Base-by-base conservation (phyloP, 2,113 vertebrate species). In the Galbula dea region DNA sequence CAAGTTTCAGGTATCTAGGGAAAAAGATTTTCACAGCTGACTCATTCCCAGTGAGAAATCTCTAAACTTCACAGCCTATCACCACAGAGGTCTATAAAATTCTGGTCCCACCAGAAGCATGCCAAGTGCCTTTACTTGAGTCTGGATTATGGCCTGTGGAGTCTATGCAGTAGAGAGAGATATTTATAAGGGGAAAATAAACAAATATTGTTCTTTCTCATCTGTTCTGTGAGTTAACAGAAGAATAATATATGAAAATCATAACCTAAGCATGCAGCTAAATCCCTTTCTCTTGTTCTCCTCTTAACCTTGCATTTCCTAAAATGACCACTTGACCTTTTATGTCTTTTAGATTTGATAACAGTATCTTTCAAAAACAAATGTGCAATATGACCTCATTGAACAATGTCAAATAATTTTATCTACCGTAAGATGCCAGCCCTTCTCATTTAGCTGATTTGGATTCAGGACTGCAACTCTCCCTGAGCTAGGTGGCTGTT, bases 331-430 rank as follows among this genome's bases (percentile, higher is more conserved):
- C 39, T 66, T 93, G 85, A 95, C 68, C 83, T 86, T 96, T 90
- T 76, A 66, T 16, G 36, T 78, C 36, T 96, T 97, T 95, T 84
- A 89, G 59, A 88, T 92, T 97, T 94, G 89, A 94, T 83, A 93
- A 73, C 52, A 86, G 39, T 96, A 89, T 58, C 67, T 87, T 86
- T 96, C 54, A 83, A 75, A 89, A 89, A 79, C 27, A 90, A 78
- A 66, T 82, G 93, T 80, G 22, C 12, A 86, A 23, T 51, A 52
- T 96, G 93, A 92, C 94, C 95, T 95, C 15, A n/a, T n/a, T n/a
- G n/a, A 6, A 86, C 91, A 94, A 94, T 88, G 92, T 88, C 83
- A 96, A 93, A 95, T 77, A 86, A 89, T 95, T 96, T 88, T 95
- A 91, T 93, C 91, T 89, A 83, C 86, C 54, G 59, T 74, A 88